A percentile compares a stretch with the other conserved stretches of the same genome.
These are phyloP conservation scores for Vultur gryphus DNA, from an alignment of 2,797 vertebrate species.

Conservation along the genomic window DNA sequence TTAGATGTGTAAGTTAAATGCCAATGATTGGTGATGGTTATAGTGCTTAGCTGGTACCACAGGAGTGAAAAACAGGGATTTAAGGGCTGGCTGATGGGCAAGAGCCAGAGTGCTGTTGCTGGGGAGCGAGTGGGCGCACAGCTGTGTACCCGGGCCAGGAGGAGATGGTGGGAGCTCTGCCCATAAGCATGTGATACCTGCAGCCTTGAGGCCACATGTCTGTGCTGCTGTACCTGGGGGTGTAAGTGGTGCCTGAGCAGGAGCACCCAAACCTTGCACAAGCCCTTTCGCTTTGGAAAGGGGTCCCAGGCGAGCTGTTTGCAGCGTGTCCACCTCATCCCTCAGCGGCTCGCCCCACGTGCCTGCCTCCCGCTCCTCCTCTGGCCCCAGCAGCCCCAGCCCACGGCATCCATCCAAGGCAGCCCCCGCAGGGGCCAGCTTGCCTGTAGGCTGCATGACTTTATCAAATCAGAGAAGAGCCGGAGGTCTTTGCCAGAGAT, in stretches of 20 bases:
- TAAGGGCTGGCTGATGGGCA: background rate
- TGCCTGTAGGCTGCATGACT: background rate
- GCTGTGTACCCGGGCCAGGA: background rate
- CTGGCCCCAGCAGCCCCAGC: background rate
- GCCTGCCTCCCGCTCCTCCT: background rate
- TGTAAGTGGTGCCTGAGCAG: background rate
- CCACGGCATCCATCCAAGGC: background rate
- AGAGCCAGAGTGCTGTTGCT: background rate
- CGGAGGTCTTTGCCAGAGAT: constrained; percentile 25
- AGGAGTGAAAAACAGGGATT: background rate
- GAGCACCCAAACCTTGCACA: background rate
- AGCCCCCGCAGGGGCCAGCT: background rate
- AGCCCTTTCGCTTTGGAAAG: background rate
- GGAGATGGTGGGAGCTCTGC: background rate
- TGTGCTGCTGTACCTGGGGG: background rate
- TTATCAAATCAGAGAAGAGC: constrained; percentile 31
- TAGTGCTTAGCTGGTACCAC: background rate
- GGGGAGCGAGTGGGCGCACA: background rate
- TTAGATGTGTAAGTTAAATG: background rate
- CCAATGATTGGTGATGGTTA: background rate
- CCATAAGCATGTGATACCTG: background rate
- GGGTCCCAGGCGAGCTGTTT: background rate
- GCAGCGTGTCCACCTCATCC: background rate
- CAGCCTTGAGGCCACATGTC: background rate
- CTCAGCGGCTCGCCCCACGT: rapidly evolving